Evolutionary conservation across 1,140 invertebrate species (phyloP).

Genomic region (Trypoxylus dichotomus): DNA sequence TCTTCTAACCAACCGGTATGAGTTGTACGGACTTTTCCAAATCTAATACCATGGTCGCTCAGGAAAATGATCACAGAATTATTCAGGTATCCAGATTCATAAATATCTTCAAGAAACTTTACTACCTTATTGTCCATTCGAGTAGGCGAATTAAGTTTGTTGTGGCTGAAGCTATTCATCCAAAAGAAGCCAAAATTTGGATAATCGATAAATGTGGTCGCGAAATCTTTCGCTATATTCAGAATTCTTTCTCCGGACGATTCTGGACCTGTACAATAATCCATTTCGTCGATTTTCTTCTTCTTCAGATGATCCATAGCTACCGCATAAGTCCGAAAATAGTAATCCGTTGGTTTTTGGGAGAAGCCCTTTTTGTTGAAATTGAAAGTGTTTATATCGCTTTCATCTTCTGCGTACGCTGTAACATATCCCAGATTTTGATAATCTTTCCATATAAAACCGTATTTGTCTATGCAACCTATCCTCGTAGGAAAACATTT

Average conservation of each 20-base stretch:
- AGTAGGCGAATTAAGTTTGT: slow-evolving; percentile 61
- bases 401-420: slow-evolving; percentile 66
- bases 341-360: slow-evolving; percentile 73
- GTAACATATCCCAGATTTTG: slow-evolving; percentile 64
- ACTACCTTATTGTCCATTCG: slow-evolving; percentile 59
- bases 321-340: slow-evolving; percentile 67
- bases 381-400: slow-evolving; percentile 65
- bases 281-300: slow-evolving; percentile 46
- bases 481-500: neutral
- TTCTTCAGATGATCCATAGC: slow-evolving; percentile 60
- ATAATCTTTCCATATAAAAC: slow-evolving; percentile 67
- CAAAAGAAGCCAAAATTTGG: slow-evolving; percentile 70
- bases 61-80: slow-evolving; percentile 67
- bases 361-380: slow-evolving; percentile 66
- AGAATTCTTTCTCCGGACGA: slow-evolving; percentile 59
- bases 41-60: slow-evolving; percentile 83
- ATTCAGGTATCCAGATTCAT: slow-evolving; percentile 54
- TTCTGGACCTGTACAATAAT: slow-evolving; percentile 59
- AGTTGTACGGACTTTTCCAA: slow-evolving; percentile 68
- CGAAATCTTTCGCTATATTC: slow-evolving; percentile 62
- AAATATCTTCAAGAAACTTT: slow-evolving; percentile 56
- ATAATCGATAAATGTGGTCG: slow-evolving; percentile 57
- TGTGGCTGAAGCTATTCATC: slow-evolving; percentile 68
- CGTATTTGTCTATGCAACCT: slow-evolving; percentile 59
- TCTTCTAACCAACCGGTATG: slow-evolving; percentile 79